phyloP scores from a whole-genome alignment of 2,888 invertebrate species.

The Ennomos quercinarius region DNA sequence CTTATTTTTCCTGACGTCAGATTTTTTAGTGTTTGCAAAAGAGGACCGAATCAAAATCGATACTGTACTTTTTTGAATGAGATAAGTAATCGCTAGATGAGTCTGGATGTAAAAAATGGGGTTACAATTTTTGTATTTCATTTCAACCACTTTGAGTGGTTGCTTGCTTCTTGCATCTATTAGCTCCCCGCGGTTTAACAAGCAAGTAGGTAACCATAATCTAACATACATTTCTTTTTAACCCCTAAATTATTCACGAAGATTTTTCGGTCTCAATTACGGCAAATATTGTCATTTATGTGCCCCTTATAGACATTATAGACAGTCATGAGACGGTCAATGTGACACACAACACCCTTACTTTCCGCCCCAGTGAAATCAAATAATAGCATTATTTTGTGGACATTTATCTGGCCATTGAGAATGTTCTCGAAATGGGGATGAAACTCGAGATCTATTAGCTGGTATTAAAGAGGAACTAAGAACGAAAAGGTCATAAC shows the following conservation, averaged over 20 bases:
- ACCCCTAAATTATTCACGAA: conserved; percentile 51
- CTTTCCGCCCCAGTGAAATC: conserved; percentile 65
- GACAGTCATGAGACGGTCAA: conserved; percentile 70
- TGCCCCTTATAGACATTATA: conserved; percentile 56
- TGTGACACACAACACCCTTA: conserved; percentile 69
- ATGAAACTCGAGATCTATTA: conserved; percentile 38
- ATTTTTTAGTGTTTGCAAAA: too few species aligned
- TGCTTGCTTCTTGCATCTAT: too few species aligned
- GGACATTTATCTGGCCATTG: conserved; percentile 52
- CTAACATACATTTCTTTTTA: neutral
- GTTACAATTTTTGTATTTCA: too few species aligned
- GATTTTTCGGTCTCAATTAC: conserved; percentile 58
- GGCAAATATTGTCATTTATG: conserved; percentile 66
- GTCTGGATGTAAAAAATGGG: too few species aligned
- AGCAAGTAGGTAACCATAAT: too few species aligned
- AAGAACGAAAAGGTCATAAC: neutral
- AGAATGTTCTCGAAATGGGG: conserved; percentile 48
- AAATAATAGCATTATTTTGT: conserved; percentile 71
- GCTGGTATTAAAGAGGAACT: neutral
- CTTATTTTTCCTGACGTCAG: too few species aligned
- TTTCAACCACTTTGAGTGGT: too few species aligned
- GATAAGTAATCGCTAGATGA: too few species aligned
- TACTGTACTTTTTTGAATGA: too few species aligned
- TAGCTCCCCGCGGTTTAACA: too few species aligned
- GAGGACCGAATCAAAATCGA: too few species aligned